These are phyloP conservation scores for Tricholauxania praeusta DNA, from an alignment of 2,888 invertebrate genomes.

Conservation along the genomic window DNA sequence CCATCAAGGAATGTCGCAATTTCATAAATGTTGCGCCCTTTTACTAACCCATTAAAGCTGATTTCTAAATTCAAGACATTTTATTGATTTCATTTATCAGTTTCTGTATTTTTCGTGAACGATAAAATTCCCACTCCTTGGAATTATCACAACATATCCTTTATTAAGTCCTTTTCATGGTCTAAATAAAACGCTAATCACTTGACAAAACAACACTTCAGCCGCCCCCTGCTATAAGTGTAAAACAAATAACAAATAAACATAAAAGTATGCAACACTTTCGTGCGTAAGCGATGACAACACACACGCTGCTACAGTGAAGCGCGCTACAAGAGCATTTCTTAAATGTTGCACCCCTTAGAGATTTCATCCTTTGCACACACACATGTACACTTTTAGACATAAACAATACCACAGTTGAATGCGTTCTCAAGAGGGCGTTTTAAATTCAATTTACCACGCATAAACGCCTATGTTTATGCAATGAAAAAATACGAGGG, in stretches of 20 bases:
- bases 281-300: background rate
- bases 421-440: constrained; percentile 65
- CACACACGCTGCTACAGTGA: background rate
- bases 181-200: constrained; percentile 26
- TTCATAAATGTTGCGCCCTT: no score
- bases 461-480: constrained; percentile 53
- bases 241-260: background rate
- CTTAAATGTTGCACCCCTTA: background rate
- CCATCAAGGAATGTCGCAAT: no score
- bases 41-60: no score
- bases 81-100: no score
- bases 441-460: constrained; percentile 57
- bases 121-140: no score
- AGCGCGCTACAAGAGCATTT: constrained; percentile 8
- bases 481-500: constrained; percentile 46
- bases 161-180: constrained; percentile 14
- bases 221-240: background rate
- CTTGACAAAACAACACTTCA: constrained; percentile 22
- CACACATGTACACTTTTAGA: constrained; percentile 21
- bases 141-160: constrained; percentile 1
- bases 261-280: constrained; percentile 23
- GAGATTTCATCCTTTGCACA: background rate
- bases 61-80: no score
- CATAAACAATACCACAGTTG: constrained; percentile 57
- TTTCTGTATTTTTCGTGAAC: no score